A percentile compares a stretch with the other conserved stretches of the same genome.
Evolutionary conservation across 2,888 invertebrate species (phyloP).

Genomic region (Drosophila nigritarsus): DNA sequence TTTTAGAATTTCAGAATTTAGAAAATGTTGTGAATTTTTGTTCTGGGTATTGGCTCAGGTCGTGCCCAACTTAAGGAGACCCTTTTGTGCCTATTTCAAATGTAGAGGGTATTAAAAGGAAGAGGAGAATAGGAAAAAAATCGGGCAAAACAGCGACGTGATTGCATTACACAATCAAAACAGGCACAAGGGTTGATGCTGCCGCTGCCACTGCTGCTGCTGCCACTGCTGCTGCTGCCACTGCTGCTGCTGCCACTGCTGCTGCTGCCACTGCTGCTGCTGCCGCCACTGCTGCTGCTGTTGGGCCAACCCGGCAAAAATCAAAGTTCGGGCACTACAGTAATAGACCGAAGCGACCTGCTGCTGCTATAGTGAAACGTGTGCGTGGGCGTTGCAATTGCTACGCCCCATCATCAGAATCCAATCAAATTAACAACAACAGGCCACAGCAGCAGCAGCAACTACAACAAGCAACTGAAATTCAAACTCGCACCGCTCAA

Average conservation of each 20-base stretch:
- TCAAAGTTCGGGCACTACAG: conserved; percentile 76
- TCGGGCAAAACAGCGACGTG: conserved; percentile 79
- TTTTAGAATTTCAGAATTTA: not conserved
- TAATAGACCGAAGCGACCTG: conserved; percentile 63
- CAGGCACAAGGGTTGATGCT: conserved; percentile 62
- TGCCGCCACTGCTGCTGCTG: not conserved
- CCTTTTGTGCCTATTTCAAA: not conserved
- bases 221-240: no score
- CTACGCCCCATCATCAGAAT: conserved; percentile 84
- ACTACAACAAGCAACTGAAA: conserved; percentile 47
- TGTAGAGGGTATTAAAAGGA: conserved; percentile 5
- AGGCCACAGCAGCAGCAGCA: conserved; percentile 56
- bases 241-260: conserved; percentile 25
- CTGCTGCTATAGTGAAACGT: conserved; percentile 58
- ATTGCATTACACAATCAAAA: conserved; percentile 83
- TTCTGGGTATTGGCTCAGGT: not conserved
- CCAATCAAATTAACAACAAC: conserved; percentile 84
- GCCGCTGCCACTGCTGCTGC: conserved; percentile 13
- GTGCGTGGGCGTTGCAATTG: conserved; percentile 82
- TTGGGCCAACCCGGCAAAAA: conserved; percentile 56
- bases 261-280: no score
- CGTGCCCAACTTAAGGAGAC: not conserved
- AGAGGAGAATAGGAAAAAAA: conserved; percentile 37
- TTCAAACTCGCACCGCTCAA: conserved; percentile 45
- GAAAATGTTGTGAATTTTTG: not conserved